Evolutionary conservation across 2,113 vertebrate species (phyloP), one percentile per base, ranked within the genome.

Genomic region (Catharus fuscescens): DNA sequence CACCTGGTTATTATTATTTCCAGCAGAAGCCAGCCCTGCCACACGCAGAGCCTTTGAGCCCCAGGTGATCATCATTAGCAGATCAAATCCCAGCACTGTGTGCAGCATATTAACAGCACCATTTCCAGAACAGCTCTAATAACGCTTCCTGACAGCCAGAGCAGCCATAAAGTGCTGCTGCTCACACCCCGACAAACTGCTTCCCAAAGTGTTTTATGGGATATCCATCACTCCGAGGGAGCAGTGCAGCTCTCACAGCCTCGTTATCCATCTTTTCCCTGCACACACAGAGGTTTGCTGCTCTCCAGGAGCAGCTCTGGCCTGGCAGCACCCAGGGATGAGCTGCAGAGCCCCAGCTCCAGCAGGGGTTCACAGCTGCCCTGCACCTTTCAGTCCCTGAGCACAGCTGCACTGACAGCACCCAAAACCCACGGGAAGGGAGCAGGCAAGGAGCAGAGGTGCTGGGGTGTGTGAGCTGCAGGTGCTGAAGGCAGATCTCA

Each of bases 91-190:
- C 86, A 66, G 83, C 69, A 9, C 82, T 64, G 31, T 0, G 34
- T 90, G 76, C 47, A 88, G 82, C 88, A 78, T 61, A 92, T 92
- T 88, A 93, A 88, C 79, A 53, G 44, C n/a, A 32, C 85, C 38
- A 45, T 92, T 94, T 66, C 50, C 92, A 80, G 69, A 86, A 53
- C 67, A 61, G 74, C 80, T 86, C 80, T 62, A 77, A 70, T 54
- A 84, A 90, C 78, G 12, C 56, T 48, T 48, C 15, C 42, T 88
- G 91, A 89, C 78, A 90, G 87, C 25, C 80, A 25, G 60, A 34
- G 69, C 69, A 42, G 77, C 81, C 72, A 23, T 18, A 21, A 64
- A 86, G 87, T 61, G 53, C 90, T 85, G 62, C 88, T 69, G 57
- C 70, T 90, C 50, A 29, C 34, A 34, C 77, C 87, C 45, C 0